Evolutionary conservation across 2,113 vertebrate genomes (phyloP), one percentile per base, ranked within the genome.

Genomic region (Neodontobutis hainanensis): DNA sequence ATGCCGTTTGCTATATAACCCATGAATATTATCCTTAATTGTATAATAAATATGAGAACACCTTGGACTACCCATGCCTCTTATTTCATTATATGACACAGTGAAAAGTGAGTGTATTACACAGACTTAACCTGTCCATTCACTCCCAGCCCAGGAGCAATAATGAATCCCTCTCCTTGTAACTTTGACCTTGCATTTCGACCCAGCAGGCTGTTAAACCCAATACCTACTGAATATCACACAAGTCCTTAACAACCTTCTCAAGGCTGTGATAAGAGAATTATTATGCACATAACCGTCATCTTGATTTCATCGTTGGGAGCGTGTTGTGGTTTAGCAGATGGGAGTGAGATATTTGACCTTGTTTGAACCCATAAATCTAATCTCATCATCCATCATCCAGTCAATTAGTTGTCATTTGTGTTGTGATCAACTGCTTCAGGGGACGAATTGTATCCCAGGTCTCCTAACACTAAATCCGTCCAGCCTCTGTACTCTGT

Each of bases 341-440:
- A 87, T 87, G 84, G 82, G 65, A 84, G 86, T 65, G 87, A 74
- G 81, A 90, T 91, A 87, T 87, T 80, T 90, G 90, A 91, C 90
- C 90, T 90, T 90, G 87, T 90, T 89, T 87, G 81, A 87, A 89
- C 81, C 80, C 84, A 85, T 91, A 87, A 90, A 91, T 89, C 85
- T 82, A 86, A 90, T 91, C 84, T 85, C 76, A 69, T 87, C 85
- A 87, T 90, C 82, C 85, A 89, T 91, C 90, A 90, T 87, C 87
- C 70, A 86, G 85, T 89, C 90, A 90, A 88, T 91, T 89, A 91
- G 87, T 85, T 89, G 90, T 91, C 84, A 87, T 89, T 90, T 89
- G 84, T 85, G 80, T 83, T 77, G 78, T 89, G 90, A 91, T 91
- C 87, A 89, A 87, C 76, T 73, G 86, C 90, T 88, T 73, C 47